phyloP scores from a whole-genome alignment of 2,797 vertebrate genomes.

The Prionace glauca region DNA sequence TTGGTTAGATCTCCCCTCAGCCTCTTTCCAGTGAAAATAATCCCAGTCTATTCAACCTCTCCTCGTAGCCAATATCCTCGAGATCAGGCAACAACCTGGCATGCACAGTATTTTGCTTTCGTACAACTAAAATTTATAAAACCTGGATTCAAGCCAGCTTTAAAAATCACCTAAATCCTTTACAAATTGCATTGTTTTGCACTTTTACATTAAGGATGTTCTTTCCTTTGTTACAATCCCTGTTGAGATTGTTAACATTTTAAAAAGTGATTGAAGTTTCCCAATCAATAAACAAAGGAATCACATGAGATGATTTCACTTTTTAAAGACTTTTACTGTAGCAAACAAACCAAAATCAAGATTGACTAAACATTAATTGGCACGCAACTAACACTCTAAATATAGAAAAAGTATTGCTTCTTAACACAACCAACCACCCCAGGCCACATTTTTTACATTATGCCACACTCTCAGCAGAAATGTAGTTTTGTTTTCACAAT shows the following conservation, averaged over 20 bases:
- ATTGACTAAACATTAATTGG: neutral
- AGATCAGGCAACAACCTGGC: too few species aligned
- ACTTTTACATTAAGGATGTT: neutral
- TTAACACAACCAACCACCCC: neutral
- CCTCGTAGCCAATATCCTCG: too few species aligned
- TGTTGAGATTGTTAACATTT: neutral
- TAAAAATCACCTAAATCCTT: neutral
- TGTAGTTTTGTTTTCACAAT: neutral
- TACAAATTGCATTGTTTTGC: neutral
- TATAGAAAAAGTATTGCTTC: neutral
- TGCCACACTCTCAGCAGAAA: neutral
- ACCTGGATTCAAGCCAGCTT: neutral
- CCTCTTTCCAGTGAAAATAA: too few species aligned
- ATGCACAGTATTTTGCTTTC: too few species aligned
- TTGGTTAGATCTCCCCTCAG: too few species aligned
- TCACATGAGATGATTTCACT: too few species aligned
- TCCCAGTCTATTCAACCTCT: too few species aligned
- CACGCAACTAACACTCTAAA: neutral
- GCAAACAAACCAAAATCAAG: neutral
- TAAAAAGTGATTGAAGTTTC: neutral
- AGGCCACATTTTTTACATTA: neutral
- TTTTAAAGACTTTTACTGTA: neutral
- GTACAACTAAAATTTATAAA: neutral
- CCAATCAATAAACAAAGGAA: neutral
- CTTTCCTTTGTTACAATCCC: neutral